These are phyloP conservation scores for Pomacea maculata DNA, from an alignment of 1,140 invertebrate species.

Conservation along the genomic window DNA sequence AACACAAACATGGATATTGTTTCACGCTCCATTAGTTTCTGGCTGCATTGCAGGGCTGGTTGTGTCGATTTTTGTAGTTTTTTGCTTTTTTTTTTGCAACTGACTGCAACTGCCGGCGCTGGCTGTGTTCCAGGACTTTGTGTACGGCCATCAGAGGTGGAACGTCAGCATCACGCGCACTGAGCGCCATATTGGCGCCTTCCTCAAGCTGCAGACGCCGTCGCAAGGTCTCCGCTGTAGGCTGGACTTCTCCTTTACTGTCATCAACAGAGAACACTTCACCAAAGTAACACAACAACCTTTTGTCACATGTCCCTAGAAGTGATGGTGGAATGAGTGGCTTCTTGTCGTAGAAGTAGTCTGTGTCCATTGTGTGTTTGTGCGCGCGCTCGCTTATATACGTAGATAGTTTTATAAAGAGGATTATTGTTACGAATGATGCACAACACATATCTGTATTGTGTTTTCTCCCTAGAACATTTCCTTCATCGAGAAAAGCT, in stretches of 20 bases:
- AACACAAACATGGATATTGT: background rate
- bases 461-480: conserved; percentile 80
- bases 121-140: conserved; percentile 71
- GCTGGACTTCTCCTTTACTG: conserved; percentile 85
- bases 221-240: conserved; percentile 72
- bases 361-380: too few species aligned
- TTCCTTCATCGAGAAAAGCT: conserved; percentile 78
- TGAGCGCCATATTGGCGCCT: conserved; percentile 83
- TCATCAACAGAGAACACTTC: conserved; percentile 86
- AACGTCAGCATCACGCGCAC: conserved; percentile 84
- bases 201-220: conserved; percentile 80
- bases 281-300: conserved; percentile 69
- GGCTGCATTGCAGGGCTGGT: background rate
- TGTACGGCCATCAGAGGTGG: conserved; percentile 87
- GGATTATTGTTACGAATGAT: background rate
- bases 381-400: too few species aligned
- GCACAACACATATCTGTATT: background rate
- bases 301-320: background rate
- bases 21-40: background rate
- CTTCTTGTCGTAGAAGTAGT: too few species aligned
- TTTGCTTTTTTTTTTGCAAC: background rate
- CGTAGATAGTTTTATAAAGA: too few species aligned
- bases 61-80: background rate
- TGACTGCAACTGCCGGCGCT: background rate
- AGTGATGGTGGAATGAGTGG: too few species aligned